Percentiles rank a stretch among this genome's conserved stretches.
Conservation (phyloP, 1,140 invertebrate species). For the Thaumetopoea pityocampa region DNA sequence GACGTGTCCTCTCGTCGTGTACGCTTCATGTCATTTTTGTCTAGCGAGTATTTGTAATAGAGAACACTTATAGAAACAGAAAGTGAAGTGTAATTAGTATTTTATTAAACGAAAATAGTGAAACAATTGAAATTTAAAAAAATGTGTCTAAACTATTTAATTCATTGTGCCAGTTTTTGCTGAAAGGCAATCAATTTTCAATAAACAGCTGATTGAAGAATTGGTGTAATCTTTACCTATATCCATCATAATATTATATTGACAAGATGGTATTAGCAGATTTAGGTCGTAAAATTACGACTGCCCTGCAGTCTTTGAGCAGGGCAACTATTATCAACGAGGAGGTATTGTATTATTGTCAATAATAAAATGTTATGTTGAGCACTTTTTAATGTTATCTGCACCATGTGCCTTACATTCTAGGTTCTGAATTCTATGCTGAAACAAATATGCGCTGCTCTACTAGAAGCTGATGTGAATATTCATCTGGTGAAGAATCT, state of each 20-base stretch:
- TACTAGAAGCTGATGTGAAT: constrained; percentile 99
- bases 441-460: constrained; percentile 98
- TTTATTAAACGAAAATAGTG: too few relatives aligned
- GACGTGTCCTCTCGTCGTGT: constrained; percentile 36
- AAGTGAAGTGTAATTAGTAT: too few relatives aligned
- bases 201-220: constrained; percentile 19
- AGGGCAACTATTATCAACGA: constrained; percentile 99
- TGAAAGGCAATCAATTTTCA: constrained; percentile 12
- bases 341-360: constrained; percentile 80
- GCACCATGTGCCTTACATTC: constrained; percentile 29
- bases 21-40: constrained; percentile 30
- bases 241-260: constrained; percentile 9
- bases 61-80: too few relatives aligned
- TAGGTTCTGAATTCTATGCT: constrained; percentile 99
- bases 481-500: constrained; percentile 97
- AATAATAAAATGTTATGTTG: neutral
- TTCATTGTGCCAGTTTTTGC: constrained; percentile 3
- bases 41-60: constrained; percentile 1
- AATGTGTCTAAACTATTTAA: constrained; percentile 14
- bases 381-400: neutral
- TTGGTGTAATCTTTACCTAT: constrained; percentile 6
- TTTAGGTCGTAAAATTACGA: constrained; percentile 99
- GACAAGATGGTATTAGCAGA: constrained; percentile 99
- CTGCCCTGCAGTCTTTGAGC: constrained; percentile 96
- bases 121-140: too few relatives aligned